These are phyloP conservation scores for Spodoptera picta DNA, from an alignment of 2,888 invertebrate genomes.

Conservation along the genomic window DNA sequence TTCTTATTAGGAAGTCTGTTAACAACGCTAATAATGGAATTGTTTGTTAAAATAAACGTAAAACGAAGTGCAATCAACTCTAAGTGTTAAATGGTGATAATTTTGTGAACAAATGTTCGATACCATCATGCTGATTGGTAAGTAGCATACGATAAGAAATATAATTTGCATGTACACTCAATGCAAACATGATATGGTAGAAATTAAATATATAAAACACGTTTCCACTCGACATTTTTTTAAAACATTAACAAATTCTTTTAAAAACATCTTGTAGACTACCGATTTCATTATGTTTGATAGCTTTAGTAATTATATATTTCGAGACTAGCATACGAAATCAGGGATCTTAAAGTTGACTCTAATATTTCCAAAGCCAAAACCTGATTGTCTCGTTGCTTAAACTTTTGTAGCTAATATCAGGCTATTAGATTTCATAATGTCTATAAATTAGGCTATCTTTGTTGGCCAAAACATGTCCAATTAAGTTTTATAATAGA, in stretches of 20 bases:
- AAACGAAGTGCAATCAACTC: constrained; percentile 49
- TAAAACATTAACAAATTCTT: too few species aligned
- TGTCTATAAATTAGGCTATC: constrained; percentile 9
- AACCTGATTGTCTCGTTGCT: constrained; percentile 6
- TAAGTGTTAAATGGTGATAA: constrained; percentile 44
- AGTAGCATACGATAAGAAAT: constrained; percentile 11
- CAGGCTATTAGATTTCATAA: constrained; percentile 20
- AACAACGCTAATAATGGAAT: constrained; percentile 44
- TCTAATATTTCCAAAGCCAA: constrained; percentile 12
- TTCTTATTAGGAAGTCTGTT: constrained; percentile 34
- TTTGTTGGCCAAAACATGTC: not conserved
- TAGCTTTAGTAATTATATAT: too few species aligned
- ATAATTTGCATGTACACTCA: not conserved
- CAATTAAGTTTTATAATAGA: not conserved
- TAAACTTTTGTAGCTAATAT: constrained; percentile 13
- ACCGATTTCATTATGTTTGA: too few species aligned
- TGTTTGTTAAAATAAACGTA: constrained; percentile 23
- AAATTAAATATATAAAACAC: not conserved
- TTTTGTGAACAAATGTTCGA: constrained; percentile 29
- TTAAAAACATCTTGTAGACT: too few species aligned
- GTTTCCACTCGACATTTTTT: too few species aligned
- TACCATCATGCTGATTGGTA: constrained; percentile 25
- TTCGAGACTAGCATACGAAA: not conserved
- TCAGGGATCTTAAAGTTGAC: not conserved
- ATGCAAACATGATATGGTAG: not conserved